Evolutionary conservation across 2,113 vertebrate species (phyloP).

Genomic region (Paradisaea rubra): DNA sequence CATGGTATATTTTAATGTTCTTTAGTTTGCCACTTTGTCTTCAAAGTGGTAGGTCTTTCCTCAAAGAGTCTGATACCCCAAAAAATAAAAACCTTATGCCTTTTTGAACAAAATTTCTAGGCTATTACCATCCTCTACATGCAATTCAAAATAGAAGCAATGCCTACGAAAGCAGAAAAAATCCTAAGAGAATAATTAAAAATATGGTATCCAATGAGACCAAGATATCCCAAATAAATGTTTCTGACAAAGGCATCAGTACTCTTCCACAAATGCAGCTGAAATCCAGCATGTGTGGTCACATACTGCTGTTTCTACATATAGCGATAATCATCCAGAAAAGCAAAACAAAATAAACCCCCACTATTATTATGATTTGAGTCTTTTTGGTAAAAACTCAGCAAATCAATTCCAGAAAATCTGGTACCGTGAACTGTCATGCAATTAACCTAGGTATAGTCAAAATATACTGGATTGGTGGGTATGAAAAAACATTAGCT

Average conservation of each 20-base stretch:
- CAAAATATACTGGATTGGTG: not conserved
- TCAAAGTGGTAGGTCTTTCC: not conserved
- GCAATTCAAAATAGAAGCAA: not conserved
- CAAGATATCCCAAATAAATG: not conserved
- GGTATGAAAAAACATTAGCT: not conserved
- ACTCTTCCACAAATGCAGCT: not conserved
- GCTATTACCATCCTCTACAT: not conserved
- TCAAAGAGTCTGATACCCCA: not conserved
- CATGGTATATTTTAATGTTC: not conserved
- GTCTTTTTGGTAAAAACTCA: not conserved
- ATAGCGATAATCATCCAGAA: not conserved
- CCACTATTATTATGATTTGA: not conserved
- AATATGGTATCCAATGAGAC: not conserved
- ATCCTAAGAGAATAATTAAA: not conserved
- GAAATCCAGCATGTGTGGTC: not conserved
- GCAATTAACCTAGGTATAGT: not conserved
- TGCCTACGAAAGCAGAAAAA: not conserved
- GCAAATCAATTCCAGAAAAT: not conserved
- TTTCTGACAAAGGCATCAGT: not conserved
- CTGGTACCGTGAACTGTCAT: not conserved
- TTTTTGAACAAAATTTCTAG: not conserved
- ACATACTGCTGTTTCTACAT: not conserved
- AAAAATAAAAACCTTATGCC: not conserved
- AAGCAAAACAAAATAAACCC: not conserved
- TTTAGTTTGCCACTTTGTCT: not conserved